Base-by-base conservation (phyloP, 2,113 vertebrate genomes). In the Vulpes vulpes region DNA sequence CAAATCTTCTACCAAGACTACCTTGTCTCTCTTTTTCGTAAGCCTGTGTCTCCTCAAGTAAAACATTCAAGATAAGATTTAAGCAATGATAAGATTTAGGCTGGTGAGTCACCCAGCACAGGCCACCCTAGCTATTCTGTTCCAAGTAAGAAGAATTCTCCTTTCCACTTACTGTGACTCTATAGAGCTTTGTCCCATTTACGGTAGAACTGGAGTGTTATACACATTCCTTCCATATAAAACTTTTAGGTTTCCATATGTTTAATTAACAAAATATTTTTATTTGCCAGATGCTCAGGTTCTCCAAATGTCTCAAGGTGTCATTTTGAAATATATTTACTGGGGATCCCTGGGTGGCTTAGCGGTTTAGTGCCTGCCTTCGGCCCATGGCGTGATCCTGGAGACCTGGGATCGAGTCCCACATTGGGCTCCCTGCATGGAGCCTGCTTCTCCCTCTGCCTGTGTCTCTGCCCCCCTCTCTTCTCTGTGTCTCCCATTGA, bases 41-140 rank as follows among this genome's bases (percentile, higher is more conserved):
- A 91, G 65, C 49, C 53, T 81, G 8, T 84, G 71, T 73, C 65
- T 67, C 23, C 69, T 96, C 79, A 88, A 88, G 35, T 62, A 38
- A 90, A 96, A 82, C 78, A 27, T 19, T 30, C 67, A 51, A 90
- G 92, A 19, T 96, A 91, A 91, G 57, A 98, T 76, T 27, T 20
- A 83, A 25, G 59, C 71, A 11, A 20, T 57, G 65, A 57, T 86
- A 90, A 89, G 84, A 71, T 25, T 15, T 51, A 16, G 23, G 20
- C 8, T 38, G 43, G 38, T 64, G 27, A 43, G 17, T 78, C 51
- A 79, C 32, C 43, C 11, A 0, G 14, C 14, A 16, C 1, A 35
- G 8, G 19, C 35, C n/a, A 20, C 17, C n/a, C 51, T 32, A n/a
- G 20, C 69, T 27, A 35, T 43, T 69, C 20, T 17, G 1, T 19